These are phyloP conservation scores for Malurus splendens DNA, from an alignment of 2,797 vertebrate species.

Conservation along the genomic window DNA sequence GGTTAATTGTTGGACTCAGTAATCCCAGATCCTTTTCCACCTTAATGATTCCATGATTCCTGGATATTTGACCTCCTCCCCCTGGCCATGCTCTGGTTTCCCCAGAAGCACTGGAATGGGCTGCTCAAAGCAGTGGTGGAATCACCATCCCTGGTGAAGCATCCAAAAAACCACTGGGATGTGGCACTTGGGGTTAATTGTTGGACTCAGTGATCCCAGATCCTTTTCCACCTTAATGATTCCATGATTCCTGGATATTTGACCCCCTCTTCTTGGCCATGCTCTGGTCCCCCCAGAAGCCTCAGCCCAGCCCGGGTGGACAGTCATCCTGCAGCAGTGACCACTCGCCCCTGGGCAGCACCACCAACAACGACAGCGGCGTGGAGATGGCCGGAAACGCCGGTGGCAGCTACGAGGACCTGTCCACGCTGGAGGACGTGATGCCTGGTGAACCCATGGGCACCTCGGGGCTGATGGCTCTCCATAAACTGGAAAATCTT, in stretches of 20 bases:
- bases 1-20: rapidly evolving
- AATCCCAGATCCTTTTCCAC: neutral
- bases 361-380: conserved; percentile 95
- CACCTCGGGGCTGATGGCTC: conserved; percentile 81
- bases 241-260: neutral
- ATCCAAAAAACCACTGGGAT: no score
- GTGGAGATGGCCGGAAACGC: conserved; percentile 96
- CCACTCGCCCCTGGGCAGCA: conserved; percentile 89
- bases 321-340: conserved; percentile 96
- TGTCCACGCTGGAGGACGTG: conserved; percentile 87
- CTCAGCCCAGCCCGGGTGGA: conserved; percentile 89
- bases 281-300: conserved; percentile 76
- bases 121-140: no score
- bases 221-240: no score
- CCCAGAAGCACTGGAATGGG: conserved; percentile 76
- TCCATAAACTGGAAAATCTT: conserved; percentile 91
- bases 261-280: neutral
- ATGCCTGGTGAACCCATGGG: conserved; percentile 70
- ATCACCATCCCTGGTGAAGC: no score
- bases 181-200: no score
- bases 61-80: neutral
- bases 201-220: no score
- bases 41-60: rapidly evolving
- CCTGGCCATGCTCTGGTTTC: neutral
- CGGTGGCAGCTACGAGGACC: conserved; percentile 90